A percentile compares a stretch with the other conserved stretches of the same genome.
These are phyloP conservation scores for Drosophila phalerata DNA, from an alignment of 2,888 invertebrate species.

Conservation along the genomic window DNA sequence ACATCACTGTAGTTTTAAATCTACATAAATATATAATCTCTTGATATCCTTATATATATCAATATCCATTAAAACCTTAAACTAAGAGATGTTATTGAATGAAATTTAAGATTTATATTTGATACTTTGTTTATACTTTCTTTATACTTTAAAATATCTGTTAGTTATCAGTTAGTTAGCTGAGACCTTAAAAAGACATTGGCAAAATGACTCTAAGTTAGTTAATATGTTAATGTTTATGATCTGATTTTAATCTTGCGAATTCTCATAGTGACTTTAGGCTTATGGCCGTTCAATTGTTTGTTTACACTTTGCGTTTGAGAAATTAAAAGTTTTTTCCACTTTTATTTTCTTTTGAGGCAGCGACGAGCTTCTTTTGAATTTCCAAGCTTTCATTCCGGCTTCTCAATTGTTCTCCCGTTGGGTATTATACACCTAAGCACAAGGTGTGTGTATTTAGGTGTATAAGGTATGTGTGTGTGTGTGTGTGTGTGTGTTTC, in stretches of 20 bases:
- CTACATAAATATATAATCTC: no score
- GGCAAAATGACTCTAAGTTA: background rate
- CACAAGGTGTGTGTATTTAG: background rate
- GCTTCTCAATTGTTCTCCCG: conserved; percentile 31
- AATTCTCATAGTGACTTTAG: background rate
- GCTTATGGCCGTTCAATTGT: conserved; percentile 7
- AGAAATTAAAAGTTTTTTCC: conserved; percentile 26
- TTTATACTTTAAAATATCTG: no score
- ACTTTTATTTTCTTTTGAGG: conserved; percentile 3
- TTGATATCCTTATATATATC: no score
- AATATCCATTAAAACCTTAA: no score
- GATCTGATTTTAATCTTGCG: background rate
- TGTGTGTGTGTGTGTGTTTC: conserved; percentile 17
- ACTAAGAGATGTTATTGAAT: no score
- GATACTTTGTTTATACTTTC: background rate
- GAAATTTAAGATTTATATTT: background rate
- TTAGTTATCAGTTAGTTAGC: background rate
- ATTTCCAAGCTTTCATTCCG: conserved; percentile 37
- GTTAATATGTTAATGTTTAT: background rate
- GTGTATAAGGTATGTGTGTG: conserved; percentile 3
- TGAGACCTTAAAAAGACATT: background rate
- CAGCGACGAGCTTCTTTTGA: conserved; percentile 4
- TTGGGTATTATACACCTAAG: conserved; percentile 30
- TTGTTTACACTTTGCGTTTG: conserved; percentile 17
- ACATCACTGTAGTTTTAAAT: background rate